Conservation (phyloP, 2,113 vertebrate species). For the Bagarius yarrelli region DNA sequence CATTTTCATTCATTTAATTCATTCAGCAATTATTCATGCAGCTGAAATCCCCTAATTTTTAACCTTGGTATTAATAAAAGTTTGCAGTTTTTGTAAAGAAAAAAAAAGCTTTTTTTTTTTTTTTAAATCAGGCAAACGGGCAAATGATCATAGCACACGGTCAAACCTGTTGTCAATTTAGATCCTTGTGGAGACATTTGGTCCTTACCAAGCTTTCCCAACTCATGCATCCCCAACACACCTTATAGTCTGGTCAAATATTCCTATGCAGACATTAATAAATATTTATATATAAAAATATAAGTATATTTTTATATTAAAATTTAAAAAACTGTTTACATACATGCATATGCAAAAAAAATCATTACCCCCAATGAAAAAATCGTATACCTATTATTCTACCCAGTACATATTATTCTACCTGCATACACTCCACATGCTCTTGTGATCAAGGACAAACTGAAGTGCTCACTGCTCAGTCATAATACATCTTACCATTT, state of each 20-base stretch:
- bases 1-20: neutral
- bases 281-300: neutral
- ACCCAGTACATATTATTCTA: neutral
- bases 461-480: slow-evolving; percentile 30
- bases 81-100: neutral
- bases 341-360: neutral
- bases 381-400: no score
- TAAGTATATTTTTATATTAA: neutral
- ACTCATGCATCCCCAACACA: neutral
- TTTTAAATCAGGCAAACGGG: no score
- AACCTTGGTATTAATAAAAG: neutral
- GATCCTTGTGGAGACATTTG: neutral
- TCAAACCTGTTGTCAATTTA: neutral
- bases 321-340: neutral
- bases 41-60: neutral
- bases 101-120: neutral
- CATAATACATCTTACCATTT: slow-evolving; percentile 41
- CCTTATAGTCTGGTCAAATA: neutral
- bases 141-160: neutral
- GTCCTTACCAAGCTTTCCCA: neutral
- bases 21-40: neutral
- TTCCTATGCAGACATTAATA: neutral
- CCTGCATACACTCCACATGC: slow-evolving; percentile 4
- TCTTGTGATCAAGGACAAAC: slow-evolving; percentile 35
- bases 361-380: neutral